A percentile compares a stretch with the other conserved stretches of the same genome.
These are phyloP conservation scores for Vanacampus margaritifer DNA, from an alignment of 2,113 vertebrate species.

Conservation along the genomic window DNA sequence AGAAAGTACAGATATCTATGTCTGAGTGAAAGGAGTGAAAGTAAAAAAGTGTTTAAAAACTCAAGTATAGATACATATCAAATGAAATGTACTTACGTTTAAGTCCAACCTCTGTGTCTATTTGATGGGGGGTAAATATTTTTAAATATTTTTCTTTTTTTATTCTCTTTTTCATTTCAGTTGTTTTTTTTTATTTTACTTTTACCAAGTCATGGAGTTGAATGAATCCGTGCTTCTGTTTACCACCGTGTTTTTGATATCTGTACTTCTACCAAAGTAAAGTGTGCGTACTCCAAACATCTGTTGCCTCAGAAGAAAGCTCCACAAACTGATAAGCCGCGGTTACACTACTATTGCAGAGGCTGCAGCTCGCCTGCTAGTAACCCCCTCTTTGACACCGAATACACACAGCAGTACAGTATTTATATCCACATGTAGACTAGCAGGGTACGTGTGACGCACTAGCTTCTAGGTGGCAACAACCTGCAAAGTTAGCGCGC, in stretches of 20 bases:
- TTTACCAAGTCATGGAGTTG: not conserved
- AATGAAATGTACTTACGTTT: too few species aligned
- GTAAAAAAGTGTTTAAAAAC: not conserved
- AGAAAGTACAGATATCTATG: not conserved
- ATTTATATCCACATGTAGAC: conserved; percentile 55
- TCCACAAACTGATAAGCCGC: conserved; percentile 23
- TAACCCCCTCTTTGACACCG: conserved; percentile 43
- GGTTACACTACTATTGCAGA: conserved; percentile 30
- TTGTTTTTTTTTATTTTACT: too few species aligned
- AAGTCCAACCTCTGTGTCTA: too few species aligned
- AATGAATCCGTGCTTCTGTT: not conserved
- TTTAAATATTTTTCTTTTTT: too few species aligned
- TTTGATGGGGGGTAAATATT: too few species aligned
- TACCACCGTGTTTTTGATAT: not conserved
- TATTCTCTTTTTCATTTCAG: too few species aligned
- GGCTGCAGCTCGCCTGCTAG: conserved; percentile 55
- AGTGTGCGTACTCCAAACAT: not conserved
- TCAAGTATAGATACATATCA: too few species aligned
- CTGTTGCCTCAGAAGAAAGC: conserved; percentile 48
- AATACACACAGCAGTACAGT: conserved; percentile 49
- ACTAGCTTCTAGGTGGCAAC: not conserved
- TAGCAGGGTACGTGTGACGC: not conserved
- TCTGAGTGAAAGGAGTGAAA: too few species aligned
- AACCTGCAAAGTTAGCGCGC: not conserved
- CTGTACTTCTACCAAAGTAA: not conserved